Conservation (phyloP, 1,140 invertebrate species). For the Cyclina sinensis region DNA sequence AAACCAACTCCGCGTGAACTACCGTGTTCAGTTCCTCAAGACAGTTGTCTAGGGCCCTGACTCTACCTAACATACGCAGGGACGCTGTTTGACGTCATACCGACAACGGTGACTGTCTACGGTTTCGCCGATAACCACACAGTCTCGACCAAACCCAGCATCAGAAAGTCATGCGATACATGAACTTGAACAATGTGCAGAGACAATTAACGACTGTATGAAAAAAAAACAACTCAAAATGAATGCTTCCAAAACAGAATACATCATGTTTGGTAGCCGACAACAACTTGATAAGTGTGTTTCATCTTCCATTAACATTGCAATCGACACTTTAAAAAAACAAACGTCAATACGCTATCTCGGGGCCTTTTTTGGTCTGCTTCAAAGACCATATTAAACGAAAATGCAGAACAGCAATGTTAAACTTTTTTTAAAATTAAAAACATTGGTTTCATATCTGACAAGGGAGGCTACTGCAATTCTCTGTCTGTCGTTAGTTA, state of each 20-base stretch:
- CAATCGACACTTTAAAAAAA: neutral
- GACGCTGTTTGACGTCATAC: slow-evolving; percentile 63
- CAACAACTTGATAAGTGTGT: neutral
- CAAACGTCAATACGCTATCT: neutral
- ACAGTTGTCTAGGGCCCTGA: slow-evolving; percentile 36
- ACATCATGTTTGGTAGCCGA: neutral
- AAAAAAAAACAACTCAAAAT: too few relatives aligned
- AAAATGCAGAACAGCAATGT: slow-evolving; percentile 18
- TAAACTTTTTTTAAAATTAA: slow-evolving; percentile 15
- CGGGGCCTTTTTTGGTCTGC: neutral
- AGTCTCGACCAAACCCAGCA: too few relatives aligned
- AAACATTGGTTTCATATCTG: neutral
- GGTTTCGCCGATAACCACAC: slow-evolving; percentile 48
- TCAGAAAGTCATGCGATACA: too few relatives aligned
- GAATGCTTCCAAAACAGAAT: too few relatives aligned
- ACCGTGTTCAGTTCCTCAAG: slow-evolving; percentile 34
- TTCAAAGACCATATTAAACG: slow-evolving; percentile 25
- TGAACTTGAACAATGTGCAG: too few relatives aligned
- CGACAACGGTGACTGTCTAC: slow-evolving; percentile 44
- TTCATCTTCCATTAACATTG: neutral
- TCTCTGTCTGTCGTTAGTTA: neutral
- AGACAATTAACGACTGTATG: too few relatives aligned
- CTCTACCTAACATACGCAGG: slow-evolving; percentile 62
- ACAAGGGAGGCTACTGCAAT: neutral
- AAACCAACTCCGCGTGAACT: neutral